These are phyloP conservation scores for Melanotaenia maccullochi DNA, from an alignment of 2,797 vertebrate genomes.

Conservation along the genomic window DNA sequence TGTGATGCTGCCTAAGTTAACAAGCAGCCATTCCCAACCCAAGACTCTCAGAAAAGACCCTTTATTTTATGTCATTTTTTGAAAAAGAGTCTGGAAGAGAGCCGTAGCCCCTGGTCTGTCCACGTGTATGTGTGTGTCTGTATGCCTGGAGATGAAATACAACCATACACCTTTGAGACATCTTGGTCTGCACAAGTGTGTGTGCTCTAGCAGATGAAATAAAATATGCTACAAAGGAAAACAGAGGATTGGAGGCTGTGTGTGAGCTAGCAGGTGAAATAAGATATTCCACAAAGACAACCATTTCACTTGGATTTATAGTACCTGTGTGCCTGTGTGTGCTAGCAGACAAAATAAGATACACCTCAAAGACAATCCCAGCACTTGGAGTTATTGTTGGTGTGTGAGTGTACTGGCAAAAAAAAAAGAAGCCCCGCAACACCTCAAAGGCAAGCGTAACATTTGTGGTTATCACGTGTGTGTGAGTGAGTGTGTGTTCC, in stretches of 20 bases:
- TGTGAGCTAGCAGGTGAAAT: conserved; percentile 58
- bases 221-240: conserved; percentile 57
- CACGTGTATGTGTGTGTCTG: conserved; percentile 6
- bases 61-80: conserved; percentile 16
- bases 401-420: conserved; percentile 28
- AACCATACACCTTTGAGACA: conserved; percentile 43
- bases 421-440: conserved; percentile 20
- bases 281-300: conserved; percentile 62
- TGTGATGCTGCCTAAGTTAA: conserved; percentile 39
- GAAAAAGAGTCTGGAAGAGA: conserved; percentile 34
- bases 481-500: conserved; percentile 24
- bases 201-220: conserved; percentile 41
- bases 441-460: conserved; percentile 52
- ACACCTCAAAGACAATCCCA: conserved; percentile 42
- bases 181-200: conserved; percentile 6
- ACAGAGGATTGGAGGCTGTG: conserved; percentile 33
- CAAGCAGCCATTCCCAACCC: conserved; percentile 21
- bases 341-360: conserved; percentile 47
- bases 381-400: conserved; percentile 34
- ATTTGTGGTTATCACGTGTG: conserved; percentile 22
- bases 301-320: conserved; percentile 59
- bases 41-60: conserved; percentile 33
- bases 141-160: conserved; percentile 41
- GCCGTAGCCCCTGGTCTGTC: conserved; percentile 19
- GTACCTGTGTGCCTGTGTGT: conserved; percentile 16